These are phyloP conservation scores for Macaria notata DNA, from an alignment of 2,888 invertebrate species.

Conservation along the genomic window DNA sequence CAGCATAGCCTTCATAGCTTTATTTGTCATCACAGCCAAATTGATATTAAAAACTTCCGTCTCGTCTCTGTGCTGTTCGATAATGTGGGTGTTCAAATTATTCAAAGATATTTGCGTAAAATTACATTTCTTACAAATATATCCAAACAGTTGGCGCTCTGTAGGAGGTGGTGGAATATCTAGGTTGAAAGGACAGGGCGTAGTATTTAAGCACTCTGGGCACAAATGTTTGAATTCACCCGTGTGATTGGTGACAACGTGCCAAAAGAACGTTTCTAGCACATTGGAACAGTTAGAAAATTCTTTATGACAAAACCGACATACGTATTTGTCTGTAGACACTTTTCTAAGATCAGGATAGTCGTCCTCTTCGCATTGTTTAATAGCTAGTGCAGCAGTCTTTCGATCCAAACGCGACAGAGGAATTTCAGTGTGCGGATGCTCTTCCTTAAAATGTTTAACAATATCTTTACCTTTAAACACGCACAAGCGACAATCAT, in stretches of 20 bases:
- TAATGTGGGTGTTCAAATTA: slow-evolving; percentile 84
- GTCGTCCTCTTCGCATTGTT: slow-evolving; percentile 73
- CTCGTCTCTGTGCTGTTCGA: slow-evolving; percentile 76
- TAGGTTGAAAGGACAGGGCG: slow-evolving; percentile 56
- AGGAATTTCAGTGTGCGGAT: slow-evolving; percentile 85
- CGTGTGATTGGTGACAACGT: slow-evolving; percentile 87
- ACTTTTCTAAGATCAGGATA: slow-evolving; percentile 59
- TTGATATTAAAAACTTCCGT: slow-evolving; percentile 72
- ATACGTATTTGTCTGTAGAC: slow-evolving; percentile 60
- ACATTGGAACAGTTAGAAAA: slow-evolving; percentile 50
- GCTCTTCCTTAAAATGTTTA: slow-evolving; percentile 84
- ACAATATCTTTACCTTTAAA: slow-evolving; percentile 84
- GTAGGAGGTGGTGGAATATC: slow-evolving; percentile 71
- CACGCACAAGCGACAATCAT: slow-evolving; percentile 83
- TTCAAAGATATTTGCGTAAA: slow-evolving; percentile 85
- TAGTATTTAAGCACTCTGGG: slow-evolving; percentile 76
- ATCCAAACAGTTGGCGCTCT: slow-evolving; percentile 77
- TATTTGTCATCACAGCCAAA: slow-evolving; percentile 58
- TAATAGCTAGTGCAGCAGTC: slow-evolving; percentile 79
- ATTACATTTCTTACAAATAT: slow-evolving; percentile 87
- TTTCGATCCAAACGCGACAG: slow-evolving; percentile 82
- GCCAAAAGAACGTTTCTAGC: slow-evolving; percentile 85
- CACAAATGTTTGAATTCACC: slow-evolving; percentile 89
- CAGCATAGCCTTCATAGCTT: slow-evolving; percentile 42
- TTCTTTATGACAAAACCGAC: slow-evolving; percentile 69